These are phyloP conservation scores for Perodicticus potto DNA, from an alignment of 2,797 vertebrate genomes.

Conservation along the genomic window DNA sequence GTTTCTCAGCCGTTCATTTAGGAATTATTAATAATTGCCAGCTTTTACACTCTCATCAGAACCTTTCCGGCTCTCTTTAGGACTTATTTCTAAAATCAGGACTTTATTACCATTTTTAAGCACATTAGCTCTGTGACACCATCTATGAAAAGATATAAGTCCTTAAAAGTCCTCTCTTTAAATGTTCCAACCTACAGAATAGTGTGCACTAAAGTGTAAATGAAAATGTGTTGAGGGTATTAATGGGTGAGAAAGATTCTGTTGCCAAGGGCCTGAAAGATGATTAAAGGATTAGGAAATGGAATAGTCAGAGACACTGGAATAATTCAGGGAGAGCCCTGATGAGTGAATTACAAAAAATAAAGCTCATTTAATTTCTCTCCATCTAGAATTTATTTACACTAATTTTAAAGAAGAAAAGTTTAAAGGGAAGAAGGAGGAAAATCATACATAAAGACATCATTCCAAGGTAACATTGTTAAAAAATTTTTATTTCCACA, in stretches of 20 bases:
- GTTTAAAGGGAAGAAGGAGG: background rate
- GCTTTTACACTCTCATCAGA: conserved; percentile 66
- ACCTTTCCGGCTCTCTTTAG: conserved; percentile 59
- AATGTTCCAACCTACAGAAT: background rate
- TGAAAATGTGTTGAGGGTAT: background rate
- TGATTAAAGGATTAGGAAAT: background rate
- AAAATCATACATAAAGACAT: background rate
- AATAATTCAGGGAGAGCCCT: background rate
- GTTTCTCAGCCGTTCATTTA: conserved; percentile 71
- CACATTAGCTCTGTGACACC: conserved; percentile 35
- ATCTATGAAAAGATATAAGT: background rate
- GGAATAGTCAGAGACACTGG: background rate
- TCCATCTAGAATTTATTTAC: background rate
- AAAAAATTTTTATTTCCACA: background rate
- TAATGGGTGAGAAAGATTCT: background rate
- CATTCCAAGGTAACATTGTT: background rate
- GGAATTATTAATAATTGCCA: conserved; percentile 65
- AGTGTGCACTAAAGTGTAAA: background rate
- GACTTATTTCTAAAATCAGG: conserved; percentile 57
- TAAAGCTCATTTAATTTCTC: background rate
- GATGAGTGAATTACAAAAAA: background rate
- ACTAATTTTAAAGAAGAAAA: conserved; percentile 9
- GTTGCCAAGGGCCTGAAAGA: background rate
- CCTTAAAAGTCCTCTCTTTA: conserved; percentile 12
- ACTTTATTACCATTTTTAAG: conserved; percentile 57